Conservation (phyloP, 1,140 invertebrate genomes). For the Harpegnathos saltator region DNA sequence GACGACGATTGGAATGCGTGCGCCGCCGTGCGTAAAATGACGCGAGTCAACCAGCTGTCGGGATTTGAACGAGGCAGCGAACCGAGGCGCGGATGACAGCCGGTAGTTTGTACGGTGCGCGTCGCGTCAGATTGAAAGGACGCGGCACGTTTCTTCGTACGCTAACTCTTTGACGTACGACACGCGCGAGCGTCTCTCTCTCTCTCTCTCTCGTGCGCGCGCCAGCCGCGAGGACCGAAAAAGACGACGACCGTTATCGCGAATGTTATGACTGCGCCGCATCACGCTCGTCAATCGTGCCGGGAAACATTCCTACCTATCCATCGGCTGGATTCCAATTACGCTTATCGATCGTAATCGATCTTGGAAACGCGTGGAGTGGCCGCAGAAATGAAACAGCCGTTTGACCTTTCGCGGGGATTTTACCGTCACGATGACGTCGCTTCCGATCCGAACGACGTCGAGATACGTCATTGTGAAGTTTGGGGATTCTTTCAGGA, state of each 20-base stretch:
- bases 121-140: slow-evolving; percentile 53
- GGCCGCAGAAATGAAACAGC: not conserved
- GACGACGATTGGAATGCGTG: slow-evolving; percentile 69
- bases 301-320: not conserved
- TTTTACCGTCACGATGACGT: too few species aligned
- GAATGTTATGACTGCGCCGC: slow-evolving; percentile 3
- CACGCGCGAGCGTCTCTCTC: not conserved
- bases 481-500: not conserved
- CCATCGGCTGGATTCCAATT: not conserved
- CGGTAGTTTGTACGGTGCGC: slow-evolving; percentile 36
- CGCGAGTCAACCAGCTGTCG: slow-evolving; percentile 63
- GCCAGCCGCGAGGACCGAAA: not conserved
- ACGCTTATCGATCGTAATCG: slow-evolving; percentile 11
- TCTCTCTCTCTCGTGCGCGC: slow-evolving; percentile 4
- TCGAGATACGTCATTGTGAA: too few species aligned
- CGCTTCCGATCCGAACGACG: too few species aligned
- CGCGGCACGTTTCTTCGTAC: not conserved
- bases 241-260: slow-evolving; percentile 27
- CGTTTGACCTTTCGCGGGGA: too few species aligned
- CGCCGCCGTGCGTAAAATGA: slow-evolving; percentile 63
- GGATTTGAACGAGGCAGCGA: slow-evolving; percentile 43
- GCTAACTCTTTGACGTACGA: not conserved
- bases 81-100: slow-evolving; percentile 47
- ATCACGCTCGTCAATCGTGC: not conserved
- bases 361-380: not conserved